Conservation (phyloP, 1,140 invertebrate species). For the Eubasilissa regina region DNA sequence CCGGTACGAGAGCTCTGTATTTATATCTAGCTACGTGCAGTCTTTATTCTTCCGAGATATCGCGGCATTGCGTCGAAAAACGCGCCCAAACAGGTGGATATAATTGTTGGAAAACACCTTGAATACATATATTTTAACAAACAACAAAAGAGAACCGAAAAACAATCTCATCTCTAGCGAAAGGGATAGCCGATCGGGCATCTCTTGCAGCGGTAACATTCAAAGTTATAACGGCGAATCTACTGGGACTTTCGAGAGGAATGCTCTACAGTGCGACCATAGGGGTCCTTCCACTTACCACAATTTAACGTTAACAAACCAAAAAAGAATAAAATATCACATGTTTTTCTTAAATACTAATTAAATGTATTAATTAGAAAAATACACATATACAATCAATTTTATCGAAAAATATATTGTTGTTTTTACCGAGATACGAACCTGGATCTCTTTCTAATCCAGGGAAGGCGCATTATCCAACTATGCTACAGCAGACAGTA, state of each 20-base stretch:
- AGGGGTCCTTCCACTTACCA: neutral
- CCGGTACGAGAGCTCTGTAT: too few species aligned
- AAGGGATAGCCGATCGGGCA: conserved; percentile 17
- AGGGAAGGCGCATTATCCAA: too few species aligned
- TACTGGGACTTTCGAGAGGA: conserved; percentile 27
- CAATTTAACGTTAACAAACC: too few species aligned
- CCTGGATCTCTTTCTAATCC: too few species aligned
- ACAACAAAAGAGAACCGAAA: conserved; percentile 33
- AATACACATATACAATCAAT: too few species aligned
- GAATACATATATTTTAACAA: conserved; percentile 40
- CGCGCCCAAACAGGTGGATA: conserved; percentile 40
- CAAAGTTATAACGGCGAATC: conserved; percentile 37
- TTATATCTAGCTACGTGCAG: neutral
- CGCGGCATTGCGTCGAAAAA: neutral
- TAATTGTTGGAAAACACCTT: conserved; percentile 47
- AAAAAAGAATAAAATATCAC: too few species aligned
- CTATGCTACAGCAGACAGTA: too few species aligned
- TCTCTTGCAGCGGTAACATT: conserved; percentile 34
- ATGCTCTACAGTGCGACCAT: conserved; percentile 10
- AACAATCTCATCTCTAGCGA: conserved; percentile 45
- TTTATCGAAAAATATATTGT: too few species aligned
- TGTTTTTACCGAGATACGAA: too few species aligned
- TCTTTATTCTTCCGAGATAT: too few species aligned
- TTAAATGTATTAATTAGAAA: too few species aligned
- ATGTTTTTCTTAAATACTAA: too few species aligned